A percentile compares a stretch with the other conserved stretches of the same genome.
Conservation (phyloP, 2,888 invertebrate genomes). For the Ectropis crepuscularia region DNA sequence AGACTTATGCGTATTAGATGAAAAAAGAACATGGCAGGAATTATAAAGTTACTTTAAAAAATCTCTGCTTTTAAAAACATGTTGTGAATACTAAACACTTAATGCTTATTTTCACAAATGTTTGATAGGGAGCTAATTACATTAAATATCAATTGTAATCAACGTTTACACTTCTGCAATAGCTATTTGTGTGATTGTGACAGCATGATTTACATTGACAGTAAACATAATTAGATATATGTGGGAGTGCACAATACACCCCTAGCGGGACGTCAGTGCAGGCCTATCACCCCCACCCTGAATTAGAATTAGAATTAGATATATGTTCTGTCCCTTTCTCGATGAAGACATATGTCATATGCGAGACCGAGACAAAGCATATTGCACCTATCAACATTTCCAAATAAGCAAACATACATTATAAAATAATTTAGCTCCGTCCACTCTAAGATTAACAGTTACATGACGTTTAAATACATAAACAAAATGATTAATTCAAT, state of each 20-base stretch:
- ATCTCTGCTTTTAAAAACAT: slow-evolving; percentile 48
- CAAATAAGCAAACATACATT: slow-evolving; percentile 49
- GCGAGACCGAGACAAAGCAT: not conserved
- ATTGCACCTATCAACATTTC: slow-evolving; percentile 30
- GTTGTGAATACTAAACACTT: slow-evolving; percentile 51
- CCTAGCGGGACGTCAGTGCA: too few species aligned
- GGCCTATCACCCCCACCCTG: too few species aligned
- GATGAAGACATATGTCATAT: not conserved
- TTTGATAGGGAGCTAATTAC: not conserved
- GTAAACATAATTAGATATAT: too few species aligned
- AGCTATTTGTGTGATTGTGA: too few species aligned
- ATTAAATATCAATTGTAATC: not conserved
- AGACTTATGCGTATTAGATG: slow-evolving; percentile 1
- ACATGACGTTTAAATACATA: slow-evolving; percentile 51
- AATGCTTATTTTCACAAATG: slow-evolving; percentile 1
- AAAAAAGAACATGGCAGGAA: not conserved
- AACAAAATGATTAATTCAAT: slow-evolving; percentile 60
- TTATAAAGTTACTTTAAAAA: slow-evolving; percentile 36
- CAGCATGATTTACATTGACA: too few species aligned
- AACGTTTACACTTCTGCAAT: too few species aligned
- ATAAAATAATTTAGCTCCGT: slow-evolving; percentile 66
- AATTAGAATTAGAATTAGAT: too few species aligned
- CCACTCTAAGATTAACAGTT: slow-evolving; percentile 57
- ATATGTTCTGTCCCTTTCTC: not conserved
- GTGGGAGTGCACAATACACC: too few species aligned